Evolutionary conservation across 2,888 invertebrate genomes (phyloP).

Genomic region (Bugula neritina): DNA sequence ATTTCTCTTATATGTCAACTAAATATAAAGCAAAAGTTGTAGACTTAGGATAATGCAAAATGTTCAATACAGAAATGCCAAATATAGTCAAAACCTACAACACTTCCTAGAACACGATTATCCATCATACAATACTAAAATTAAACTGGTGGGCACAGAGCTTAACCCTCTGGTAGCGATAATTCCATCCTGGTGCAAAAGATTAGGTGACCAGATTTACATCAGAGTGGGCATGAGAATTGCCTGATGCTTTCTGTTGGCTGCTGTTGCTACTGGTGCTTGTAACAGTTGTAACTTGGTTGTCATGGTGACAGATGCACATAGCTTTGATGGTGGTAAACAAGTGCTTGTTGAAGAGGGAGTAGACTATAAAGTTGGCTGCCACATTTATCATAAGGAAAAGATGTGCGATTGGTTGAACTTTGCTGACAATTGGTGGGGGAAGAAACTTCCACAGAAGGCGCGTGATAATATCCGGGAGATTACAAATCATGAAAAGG

Average conservation of each 20-base stretch:
- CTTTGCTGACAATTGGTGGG: background rate
- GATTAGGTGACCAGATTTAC: background rate
- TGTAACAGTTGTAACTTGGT: background rate
- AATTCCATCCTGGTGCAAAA: too few species aligned
- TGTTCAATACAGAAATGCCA: too few species aligned
- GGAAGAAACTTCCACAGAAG: background rate
- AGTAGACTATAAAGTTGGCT: background rate
- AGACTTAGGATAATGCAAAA: too few species aligned
- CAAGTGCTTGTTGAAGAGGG: constrained; percentile 2
- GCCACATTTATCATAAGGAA: constrained; percentile 10
- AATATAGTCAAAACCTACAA: too few species aligned
- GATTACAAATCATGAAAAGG: background rate
- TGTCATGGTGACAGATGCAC: background rate
- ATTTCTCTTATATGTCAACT: too few species aligned
- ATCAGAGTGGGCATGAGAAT: background rate
- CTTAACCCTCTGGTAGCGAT: too few species aligned
- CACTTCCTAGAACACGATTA: too few species aligned
- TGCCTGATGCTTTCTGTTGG: background rate
- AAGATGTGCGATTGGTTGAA: background rate
- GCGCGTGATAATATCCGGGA: background rate
- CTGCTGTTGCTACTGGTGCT: background rate
- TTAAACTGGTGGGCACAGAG: too few species aligned
- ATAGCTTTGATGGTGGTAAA: background rate
- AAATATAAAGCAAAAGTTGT: too few species aligned
- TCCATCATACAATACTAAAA: too few species aligned